Percentiles rank a stretch among this genome's conserved stretches.
Evolutionary conservation across 2,797 vertebrate species (phyloP).

Genomic region (Enteromius trimaculatus): DNA sequence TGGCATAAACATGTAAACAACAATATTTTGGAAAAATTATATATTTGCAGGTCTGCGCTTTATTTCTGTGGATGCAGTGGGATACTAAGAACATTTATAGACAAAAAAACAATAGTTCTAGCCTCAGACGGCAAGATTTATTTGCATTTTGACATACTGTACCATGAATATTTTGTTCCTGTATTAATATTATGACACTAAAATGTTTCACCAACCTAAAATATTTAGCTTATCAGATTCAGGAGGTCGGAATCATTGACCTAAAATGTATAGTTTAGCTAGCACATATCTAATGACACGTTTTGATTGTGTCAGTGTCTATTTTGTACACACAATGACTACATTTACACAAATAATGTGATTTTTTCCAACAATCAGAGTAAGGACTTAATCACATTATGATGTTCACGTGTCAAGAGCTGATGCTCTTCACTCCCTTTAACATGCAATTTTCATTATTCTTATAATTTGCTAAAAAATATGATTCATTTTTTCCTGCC

Average conservation of each 20-base stretch:
- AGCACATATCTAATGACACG: background rate
- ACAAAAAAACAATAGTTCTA: slow-evolving; percentile 8
- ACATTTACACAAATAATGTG: too few relatives aligned
- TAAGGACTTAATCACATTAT: too few relatives aligned
- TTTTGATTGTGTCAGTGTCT: background rate
- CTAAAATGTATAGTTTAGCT: background rate
- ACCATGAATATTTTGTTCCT: slow-evolving; percentile 48
- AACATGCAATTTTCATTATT: too few relatives aligned
- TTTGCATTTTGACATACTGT: slow-evolving; percentile 59
- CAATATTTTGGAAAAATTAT: slow-evolving; percentile 2
- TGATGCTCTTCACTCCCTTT: too few relatives aligned
- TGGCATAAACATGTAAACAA: slow-evolving; percentile 15
- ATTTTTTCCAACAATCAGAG: too few relatives aligned
- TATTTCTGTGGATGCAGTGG: slow-evolving; percentile 8
- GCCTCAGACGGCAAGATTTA: slow-evolving; percentile 3
- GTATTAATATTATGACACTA: slow-evolving; percentile 73
- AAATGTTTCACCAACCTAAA: background rate
- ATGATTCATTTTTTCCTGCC: too few relatives aligned
- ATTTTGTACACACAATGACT: background rate
- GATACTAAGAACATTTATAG: background rate
- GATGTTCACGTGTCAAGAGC: too few relatives aligned
- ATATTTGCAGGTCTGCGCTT: background rate
- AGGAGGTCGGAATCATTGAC: background rate
- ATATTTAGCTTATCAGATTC: slow-evolving; percentile 22
- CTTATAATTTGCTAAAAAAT: too few relatives aligned